Conservation (phyloP, 2,888 invertebrate genomes). For the Hypomecis atomaria region DNA sequence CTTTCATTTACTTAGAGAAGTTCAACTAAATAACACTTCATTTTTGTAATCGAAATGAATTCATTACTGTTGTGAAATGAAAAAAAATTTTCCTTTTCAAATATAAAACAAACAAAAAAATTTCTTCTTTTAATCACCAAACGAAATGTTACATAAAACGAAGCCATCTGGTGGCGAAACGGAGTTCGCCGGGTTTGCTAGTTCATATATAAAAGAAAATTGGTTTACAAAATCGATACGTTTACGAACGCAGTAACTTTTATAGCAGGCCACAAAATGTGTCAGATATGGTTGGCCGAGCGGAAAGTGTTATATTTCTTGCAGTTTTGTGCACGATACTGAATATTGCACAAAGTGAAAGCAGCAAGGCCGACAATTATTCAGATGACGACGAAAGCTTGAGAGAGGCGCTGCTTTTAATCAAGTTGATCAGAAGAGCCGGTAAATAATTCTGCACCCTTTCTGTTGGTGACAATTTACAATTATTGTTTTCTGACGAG, state of each 20-base stretch:
- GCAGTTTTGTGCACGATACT: slow-evolving; percentile 30
- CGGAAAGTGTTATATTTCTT: slow-evolving; percentile 34
- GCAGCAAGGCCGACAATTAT: slow-evolving; percentile 23
- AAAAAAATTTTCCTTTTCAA: no score
- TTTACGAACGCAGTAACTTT: slow-evolving; percentile 27
- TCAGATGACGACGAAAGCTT: slow-evolving; percentile 52
- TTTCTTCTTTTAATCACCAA: no score
- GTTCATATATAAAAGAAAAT: slow-evolving; percentile 28
- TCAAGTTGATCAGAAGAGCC: slow-evolving; percentile 55
- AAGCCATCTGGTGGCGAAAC: no score
- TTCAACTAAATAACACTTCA: no score
- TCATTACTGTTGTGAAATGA: no score
- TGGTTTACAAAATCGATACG: slow-evolving; percentile 29
- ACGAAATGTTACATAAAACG: no score
- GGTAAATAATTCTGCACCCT: slow-evolving; percentile 43
- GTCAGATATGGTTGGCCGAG: slow-evolving; percentile 47
- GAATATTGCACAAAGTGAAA: slow-evolving; percentile 14
- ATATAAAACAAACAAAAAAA: no score
- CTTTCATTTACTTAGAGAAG: no score
- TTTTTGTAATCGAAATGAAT: no score
- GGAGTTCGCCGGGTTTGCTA: no score
- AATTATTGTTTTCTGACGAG: no score
- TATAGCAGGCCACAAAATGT: slow-evolving; percentile 35
- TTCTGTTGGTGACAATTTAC: no score
- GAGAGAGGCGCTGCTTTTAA: slow-evolving; percentile 57